Conservation (phyloP, 2,888 invertebrate genomes). For the Macrosiphum euphorbiae region DNA sequence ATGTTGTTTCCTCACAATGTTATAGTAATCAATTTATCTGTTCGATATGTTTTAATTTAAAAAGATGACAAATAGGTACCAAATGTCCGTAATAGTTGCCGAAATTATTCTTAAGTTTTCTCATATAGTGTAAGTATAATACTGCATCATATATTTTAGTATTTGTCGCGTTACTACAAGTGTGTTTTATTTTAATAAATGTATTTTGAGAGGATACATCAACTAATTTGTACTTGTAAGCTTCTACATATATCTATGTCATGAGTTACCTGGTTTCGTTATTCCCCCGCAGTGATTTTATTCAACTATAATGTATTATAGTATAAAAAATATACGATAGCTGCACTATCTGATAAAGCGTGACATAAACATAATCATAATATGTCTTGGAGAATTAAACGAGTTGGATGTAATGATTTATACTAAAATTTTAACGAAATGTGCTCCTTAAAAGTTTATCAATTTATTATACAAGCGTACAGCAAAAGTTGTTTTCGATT, state of each 20-base stretch:
- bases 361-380: conserved; percentile 47
- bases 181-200: neutral
- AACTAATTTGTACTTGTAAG: conserved; percentile 38
- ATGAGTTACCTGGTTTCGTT: conserved; percentile 24
- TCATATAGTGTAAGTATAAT: neutral
- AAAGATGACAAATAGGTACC: neutral
- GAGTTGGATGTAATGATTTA: conserved; percentile 24
- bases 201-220: neutral
- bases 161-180: neutral
- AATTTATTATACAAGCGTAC: conserved; percentile 29
- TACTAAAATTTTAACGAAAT: conserved; percentile 16
- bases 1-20: neutral
- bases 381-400: conserved; percentile 5
- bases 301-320: conserved; percentile 9
- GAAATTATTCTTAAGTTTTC: neutral
- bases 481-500: conserved; percentile 21
- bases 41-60: neutral
- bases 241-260: neutral
- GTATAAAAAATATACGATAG: neutral
- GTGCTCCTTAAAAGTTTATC: conserved; percentile 33
- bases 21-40: neutral
- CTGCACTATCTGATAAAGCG: conserved; percentile 31
- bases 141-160: neutral
- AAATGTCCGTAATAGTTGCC: too few relatives aligned
- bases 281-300: conserved; percentile 38